Evolutionary conservation across 2,113 vertebrate species (phyloP), one percentile per base, ranked within the genome.

Genomic region (Arvicanthis niloticus): DNA sequence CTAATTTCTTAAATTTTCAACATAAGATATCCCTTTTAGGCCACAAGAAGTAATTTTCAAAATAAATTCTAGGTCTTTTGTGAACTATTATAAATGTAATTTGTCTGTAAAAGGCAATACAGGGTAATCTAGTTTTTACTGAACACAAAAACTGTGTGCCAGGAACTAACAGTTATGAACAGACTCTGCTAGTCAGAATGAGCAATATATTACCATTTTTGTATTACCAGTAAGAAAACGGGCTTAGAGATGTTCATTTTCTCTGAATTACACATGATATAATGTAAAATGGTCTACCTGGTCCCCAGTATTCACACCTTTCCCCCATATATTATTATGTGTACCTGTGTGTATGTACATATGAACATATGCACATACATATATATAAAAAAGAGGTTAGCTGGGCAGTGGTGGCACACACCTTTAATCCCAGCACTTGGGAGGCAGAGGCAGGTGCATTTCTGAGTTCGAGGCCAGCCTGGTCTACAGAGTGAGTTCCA

Each of bases 21-120:
- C 45, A 77, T 73, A 51, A 96, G 67, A 62, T 93, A 93, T 95
- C 56, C 88, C 40, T 95, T 85, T 76, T 89, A 62, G 40, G 37
- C 34, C 19, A 70, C 22, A 81, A 22, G 86, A 26, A 53, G 40
- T 75, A 86, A 12, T 37, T 81, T 81, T 91, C 45, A 91, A 88
- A 86, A 86, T 91, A 93, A 92, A 92, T 92, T 82, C 58, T 94
- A 45, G 42, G 29, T 12, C 17, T 91, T 91, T 89, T 6, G 89
- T 93, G 45, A 89, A 87, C 51, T 95, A 87, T 56, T 16, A 85
- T 91, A 94, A 81, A 68, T 19, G 78, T 68, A 93, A 76, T 91
- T 72, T 91, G 5, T 3, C 91, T 93, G 65, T 76, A 22, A 87
- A 77, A 93, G n/a, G 31, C 16, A 92, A 81, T 90, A 90, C 12